These are phyloP conservation scores for Gadopsis bispinosus DNA, from an alignment of 2,797 vertebrate genomes.

Conservation along the genomic window DNA sequence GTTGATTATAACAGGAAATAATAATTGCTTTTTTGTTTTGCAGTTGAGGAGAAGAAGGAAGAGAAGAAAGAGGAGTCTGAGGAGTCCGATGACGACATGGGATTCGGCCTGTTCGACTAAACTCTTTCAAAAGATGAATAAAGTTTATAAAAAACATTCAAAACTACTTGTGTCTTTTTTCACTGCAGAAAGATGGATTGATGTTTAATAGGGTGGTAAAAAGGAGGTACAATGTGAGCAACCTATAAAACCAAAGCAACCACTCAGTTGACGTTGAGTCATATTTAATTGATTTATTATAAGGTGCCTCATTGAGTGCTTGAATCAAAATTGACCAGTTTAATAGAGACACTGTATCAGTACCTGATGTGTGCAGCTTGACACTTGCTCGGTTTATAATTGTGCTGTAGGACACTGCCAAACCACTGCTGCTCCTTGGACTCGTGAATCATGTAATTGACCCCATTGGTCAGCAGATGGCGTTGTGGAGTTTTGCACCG, in stretches of 20 bases:
- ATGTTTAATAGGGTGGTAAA: not conserved
- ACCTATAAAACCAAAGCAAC: too few relatives aligned
- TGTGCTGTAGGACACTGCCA: not conserved
- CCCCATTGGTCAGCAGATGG: slow-evolving; percentile 9
- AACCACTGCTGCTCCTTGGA: not conserved
- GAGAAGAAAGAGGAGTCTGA: slow-evolving; percentile 98
- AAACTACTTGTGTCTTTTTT: not conserved
- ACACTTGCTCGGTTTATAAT: not conserved
- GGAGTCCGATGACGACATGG: slow-evolving; percentile 97
- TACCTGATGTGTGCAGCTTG: not conserved
- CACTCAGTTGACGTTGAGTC: too few relatives aligned
- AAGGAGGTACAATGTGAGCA: not conserved
- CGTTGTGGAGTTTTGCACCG: not conserved
- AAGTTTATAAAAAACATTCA: slow-evolving; percentile 67
- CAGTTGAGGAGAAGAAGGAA: slow-evolving; percentile 93
- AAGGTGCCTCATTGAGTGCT: too few relatives aligned
- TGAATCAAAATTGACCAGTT: too few relatives aligned
- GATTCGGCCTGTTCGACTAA: slow-evolving; percentile 95
- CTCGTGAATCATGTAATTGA: not conserved
- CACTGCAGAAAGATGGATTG: not conserved
- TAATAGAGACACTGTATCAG: not conserved
- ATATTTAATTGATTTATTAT: too few relatives aligned
- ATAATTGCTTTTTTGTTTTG: slow-evolving; percentile 32
- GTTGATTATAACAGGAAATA: not conserved
- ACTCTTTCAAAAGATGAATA: slow-evolving; percentile 73